A percentile compares a stretch with the other conserved stretches of the same genome.
Conservation (phyloP, 1,140 invertebrate genomes). For the Brachionus paranguensis region DNA sequence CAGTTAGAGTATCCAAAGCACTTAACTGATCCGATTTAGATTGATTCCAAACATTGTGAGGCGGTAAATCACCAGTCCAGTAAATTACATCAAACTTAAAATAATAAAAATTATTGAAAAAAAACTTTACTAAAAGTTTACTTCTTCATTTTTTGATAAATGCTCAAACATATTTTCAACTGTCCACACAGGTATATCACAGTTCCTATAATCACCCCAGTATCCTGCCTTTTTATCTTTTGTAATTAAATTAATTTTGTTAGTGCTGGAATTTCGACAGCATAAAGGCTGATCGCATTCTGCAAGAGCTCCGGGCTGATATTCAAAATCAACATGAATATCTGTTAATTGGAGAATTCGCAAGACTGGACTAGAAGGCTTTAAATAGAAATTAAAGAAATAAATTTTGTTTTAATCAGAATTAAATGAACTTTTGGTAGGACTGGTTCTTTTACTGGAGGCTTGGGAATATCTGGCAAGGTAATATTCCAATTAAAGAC, state of each 20-base stretch:
- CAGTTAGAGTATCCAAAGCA: constrained; percentile 72
- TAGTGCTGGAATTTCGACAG: constrained; percentile 12
- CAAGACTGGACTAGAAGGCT: background rate
- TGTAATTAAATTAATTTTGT: constrained; percentile 42
- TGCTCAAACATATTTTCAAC: constrained; percentile 55
- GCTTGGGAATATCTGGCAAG: constrained; percentile 19
- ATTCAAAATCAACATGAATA: constrained; percentile 39
- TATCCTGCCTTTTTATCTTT: constrained; percentile 41
- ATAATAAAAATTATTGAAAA: background rate
- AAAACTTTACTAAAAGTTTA: background rate
- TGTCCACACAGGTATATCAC: constrained; percentile 55
- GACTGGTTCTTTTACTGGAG: background rate
- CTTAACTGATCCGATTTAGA: constrained; percentile 78
- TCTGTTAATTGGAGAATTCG: constrained; percentile 31
- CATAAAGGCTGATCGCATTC: background rate
- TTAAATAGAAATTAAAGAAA: background rate
- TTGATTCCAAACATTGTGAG: constrained; percentile 96
- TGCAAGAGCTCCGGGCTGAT: constrained; percentile 52
- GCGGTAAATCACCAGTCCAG: constrained; percentile 95
- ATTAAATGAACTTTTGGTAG: background rate
- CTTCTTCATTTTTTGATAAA: constrained; percentile 45
- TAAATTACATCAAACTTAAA: constrained; percentile 72
- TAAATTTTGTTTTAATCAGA: background rate
- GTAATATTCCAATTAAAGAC: constrained; percentile 28
- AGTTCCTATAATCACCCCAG: constrained; percentile 56